Evolutionary conservation across 2,113 vertebrate genomes (phyloP).

Genomic region (Galbula dea): DNA sequence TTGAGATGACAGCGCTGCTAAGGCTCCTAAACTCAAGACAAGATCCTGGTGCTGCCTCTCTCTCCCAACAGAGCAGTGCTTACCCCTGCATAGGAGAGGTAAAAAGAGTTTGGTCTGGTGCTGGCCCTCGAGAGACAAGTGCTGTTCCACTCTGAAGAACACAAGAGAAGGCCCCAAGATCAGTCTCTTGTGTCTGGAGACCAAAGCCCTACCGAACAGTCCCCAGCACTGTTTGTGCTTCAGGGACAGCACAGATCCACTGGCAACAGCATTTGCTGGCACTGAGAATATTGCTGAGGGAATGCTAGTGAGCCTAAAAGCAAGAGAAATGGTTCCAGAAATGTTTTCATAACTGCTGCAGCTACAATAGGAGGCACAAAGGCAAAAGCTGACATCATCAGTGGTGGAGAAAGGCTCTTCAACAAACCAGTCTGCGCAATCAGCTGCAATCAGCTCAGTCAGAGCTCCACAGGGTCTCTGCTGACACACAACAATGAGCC

Average conservation of each 20-base stretch:
- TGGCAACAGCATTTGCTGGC: background rate
- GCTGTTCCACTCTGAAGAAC: background rate
- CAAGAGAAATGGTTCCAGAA: background rate
- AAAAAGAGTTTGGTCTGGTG: background rate
- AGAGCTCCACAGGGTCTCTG: background rate
- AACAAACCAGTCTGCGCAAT: background rate
- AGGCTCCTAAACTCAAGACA: background rate
- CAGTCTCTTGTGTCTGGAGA: background rate
- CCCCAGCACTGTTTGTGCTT: background rate
- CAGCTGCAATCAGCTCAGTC: background rate
- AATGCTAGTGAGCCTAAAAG: background rate
- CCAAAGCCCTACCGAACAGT: background rate
- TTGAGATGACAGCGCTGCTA: background rate
- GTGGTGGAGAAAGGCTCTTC: background rate
- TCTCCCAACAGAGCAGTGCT: rapidly evolving
- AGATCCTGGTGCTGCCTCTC: background rate
- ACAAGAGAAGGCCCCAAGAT: background rate
- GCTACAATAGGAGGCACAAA: background rate
- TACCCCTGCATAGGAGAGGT: background rate
- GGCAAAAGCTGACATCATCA: background rate
- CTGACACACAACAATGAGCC: background rate
- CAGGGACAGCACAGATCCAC: background rate
- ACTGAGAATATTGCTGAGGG: background rate
- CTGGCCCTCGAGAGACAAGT: background rate
- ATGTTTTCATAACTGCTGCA: background rate